A percentile compares a stretch with the other conserved stretches of the same genome.
phyloP scores from a whole-genome alignment of 2,888 invertebrate genomes.

The Acheta domesticus region DNA sequence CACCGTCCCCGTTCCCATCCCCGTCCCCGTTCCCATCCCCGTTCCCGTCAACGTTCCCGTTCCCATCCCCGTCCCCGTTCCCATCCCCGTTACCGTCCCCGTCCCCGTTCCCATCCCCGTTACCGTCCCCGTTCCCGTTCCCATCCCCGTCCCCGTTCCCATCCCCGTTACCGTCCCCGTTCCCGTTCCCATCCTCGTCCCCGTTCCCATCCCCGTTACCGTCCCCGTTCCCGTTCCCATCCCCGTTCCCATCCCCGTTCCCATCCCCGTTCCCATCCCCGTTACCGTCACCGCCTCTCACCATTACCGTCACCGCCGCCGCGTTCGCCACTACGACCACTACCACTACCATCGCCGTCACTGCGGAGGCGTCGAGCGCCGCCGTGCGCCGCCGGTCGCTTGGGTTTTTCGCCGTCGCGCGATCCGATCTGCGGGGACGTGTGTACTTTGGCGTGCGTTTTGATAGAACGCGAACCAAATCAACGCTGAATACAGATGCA shows the following conservation, averaged over 20 bases:
- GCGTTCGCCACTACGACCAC: not conserved
- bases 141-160: too few relatives aligned
- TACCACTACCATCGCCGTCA: not conserved
- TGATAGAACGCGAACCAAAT: conserved; percentile 5
- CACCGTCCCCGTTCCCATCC: not conserved
- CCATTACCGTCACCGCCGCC: not conserved
- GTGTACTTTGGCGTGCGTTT: conserved; percentile 18
- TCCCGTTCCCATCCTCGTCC: too few relatives aligned
- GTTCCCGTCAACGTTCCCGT: not conserved
- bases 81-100: not conserved
- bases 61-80: not conserved
- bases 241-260: too few relatives aligned
- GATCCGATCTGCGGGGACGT: conserved; percentile 18
- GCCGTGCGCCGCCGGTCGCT: too few relatives aligned
- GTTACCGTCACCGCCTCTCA: too few relatives aligned
- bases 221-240: accelerated
- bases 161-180: too few relatives aligned
- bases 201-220: too few relatives aligned
- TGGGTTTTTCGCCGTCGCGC: not conserved
- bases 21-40: not conserved
- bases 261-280: too few relatives aligned
- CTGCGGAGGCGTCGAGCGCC: not conserved
- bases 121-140: too few relatives aligned
- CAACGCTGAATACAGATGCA: conserved; percentile 18
- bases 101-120: too few relatives aligned